Evolutionary conservation across 2,113 vertebrate species (phyloP).

Genomic region (Ciconia boyciana): DNA sequence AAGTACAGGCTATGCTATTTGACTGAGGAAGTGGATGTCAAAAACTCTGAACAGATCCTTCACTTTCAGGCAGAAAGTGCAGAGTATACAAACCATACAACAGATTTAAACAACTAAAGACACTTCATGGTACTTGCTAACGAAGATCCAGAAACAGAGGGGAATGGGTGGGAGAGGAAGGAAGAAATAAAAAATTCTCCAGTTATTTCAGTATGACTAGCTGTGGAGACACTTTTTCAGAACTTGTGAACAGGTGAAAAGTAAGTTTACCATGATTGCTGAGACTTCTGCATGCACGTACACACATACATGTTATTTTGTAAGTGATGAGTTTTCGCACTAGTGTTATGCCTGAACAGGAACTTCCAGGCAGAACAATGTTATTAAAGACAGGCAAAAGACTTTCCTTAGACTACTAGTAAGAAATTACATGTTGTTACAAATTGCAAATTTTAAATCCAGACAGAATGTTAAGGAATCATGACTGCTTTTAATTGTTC

Average conservation of each 20-base stretch:
- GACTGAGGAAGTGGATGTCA: neutral
- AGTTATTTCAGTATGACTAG: neutral
- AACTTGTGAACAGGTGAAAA: neutral
- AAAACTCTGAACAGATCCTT: neutral
- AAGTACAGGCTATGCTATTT: neutral
- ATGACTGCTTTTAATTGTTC: neutral
- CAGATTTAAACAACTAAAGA: neutral
- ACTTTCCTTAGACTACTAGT: neutral
- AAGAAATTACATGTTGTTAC: neutral
- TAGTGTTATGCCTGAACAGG: neutral
- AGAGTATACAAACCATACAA: neutral
- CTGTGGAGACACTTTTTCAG: neutral
- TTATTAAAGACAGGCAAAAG: neutral
- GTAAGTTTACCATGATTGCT: rapidly evolving
- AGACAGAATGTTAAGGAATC: neutral
- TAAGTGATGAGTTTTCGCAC: neutral
- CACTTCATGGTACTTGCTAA: neutral
- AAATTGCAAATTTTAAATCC: neutral
- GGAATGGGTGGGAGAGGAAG: neutral
- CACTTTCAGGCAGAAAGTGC: neutral
- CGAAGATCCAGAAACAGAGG: neutral
- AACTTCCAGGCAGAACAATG: neutral
- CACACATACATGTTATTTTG: neutral
- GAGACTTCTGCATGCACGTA: neutral
- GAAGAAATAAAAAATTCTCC: neutral